Conservation (phyloP, 2,888 invertebrate species). For the Ichneumoninae sp. region DNA sequence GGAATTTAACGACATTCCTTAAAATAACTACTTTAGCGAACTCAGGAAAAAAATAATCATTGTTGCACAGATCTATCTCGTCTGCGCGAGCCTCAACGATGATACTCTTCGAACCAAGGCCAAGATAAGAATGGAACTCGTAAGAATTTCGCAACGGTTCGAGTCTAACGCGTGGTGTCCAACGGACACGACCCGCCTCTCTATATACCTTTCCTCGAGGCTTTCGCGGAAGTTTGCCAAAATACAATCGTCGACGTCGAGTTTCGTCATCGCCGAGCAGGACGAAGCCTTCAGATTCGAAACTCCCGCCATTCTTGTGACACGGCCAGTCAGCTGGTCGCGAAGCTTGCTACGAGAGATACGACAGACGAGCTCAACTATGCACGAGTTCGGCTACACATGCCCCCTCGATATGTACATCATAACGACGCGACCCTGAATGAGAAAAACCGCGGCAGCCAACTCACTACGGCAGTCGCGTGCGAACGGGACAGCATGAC, state of each 20-base stretch:
- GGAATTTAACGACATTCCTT: too few species aligned
- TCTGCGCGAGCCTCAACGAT: not conserved
- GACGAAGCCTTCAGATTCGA: constrained; percentile 14
- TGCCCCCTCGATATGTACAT: constrained; percentile 8
- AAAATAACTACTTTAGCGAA: not conserved
- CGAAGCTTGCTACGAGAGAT: not conserved
- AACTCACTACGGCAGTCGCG: not conserved
- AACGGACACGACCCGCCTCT: not conserved
- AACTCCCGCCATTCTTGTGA: constrained; percentile 44
- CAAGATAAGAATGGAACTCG: constrained; percentile 81
- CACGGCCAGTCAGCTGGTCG: constrained; percentile 3
- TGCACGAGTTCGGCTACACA: not conserved
- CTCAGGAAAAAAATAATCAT: not conserved
- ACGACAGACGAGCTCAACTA: not conserved
- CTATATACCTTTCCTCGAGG: not conserved
- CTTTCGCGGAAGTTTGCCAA: constrained; percentile 68
- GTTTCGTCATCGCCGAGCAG: not conserved
- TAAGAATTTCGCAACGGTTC: constrained; percentile 76
- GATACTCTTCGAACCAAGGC: constrained; percentile 72
- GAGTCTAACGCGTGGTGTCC: constrained; percentile 47
- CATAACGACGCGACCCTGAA: constrained; percentile 49
- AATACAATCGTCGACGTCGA: constrained; percentile 38
- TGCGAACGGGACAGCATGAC: constrained; percentile 3
- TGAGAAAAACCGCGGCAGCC: constrained; percentile 31
- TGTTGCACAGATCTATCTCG: not conserved